A percentile compares a stretch with the other conserved stretches of the same genome.
These are phyloP conservation scores for Eledona agricola DNA, from an alignment of 2,888 invertebrate genomes.

Conservation along the genomic window DNA sequence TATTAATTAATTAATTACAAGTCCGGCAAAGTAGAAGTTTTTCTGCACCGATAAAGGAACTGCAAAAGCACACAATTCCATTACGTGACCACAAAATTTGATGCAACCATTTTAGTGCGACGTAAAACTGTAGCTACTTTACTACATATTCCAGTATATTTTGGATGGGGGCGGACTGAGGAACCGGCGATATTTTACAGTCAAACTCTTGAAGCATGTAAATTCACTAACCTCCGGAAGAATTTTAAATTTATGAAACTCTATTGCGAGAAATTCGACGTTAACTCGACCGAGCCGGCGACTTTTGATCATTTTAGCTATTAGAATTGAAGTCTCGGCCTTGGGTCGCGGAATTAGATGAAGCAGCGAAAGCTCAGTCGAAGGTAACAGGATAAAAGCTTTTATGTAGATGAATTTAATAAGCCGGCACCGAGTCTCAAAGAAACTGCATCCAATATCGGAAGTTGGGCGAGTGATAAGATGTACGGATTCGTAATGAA, in stretches of 20 bases:
- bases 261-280: slow-evolving; percentile 7
- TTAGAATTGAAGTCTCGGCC: slow-evolving; percentile 16
- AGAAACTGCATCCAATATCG: slow-evolving; percentile 17
- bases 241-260: slow-evolving; percentile 15
- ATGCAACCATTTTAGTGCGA: slow-evolving; percentile 1
- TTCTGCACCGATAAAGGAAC: not conserved
- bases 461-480: slow-evolving; percentile 3
- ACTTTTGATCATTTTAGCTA: slow-evolving; percentile 7
- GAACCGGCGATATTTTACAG: slow-evolving; percentile 23
- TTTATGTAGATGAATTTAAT: slow-evolving; percentile 30
- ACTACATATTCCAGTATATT: slow-evolving; percentile 15
- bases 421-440: slow-evolving; percentile 15
- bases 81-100: not conserved
- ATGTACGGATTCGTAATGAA: slow-evolving; percentile 16
- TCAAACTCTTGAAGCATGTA: slow-evolving; percentile 12
- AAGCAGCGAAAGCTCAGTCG: slow-evolving; percentile 10
- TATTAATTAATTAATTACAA: slow-evolving; percentile 22
- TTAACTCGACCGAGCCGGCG: not conserved
- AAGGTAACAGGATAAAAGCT: slow-evolving; percentile 24
- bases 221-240: slow-evolving; percentile 15
- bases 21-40: slow-evolving; percentile 1
- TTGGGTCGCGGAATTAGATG: slow-evolving; percentile 10
- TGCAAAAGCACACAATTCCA: not conserved
- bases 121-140: slow-evolving; percentile 13
- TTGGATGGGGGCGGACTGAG: slow-evolving; percentile 12